phyloP scores from a whole-genome alignment of 2,888 invertebrate species.

The Sisyra terminalis region DNA sequence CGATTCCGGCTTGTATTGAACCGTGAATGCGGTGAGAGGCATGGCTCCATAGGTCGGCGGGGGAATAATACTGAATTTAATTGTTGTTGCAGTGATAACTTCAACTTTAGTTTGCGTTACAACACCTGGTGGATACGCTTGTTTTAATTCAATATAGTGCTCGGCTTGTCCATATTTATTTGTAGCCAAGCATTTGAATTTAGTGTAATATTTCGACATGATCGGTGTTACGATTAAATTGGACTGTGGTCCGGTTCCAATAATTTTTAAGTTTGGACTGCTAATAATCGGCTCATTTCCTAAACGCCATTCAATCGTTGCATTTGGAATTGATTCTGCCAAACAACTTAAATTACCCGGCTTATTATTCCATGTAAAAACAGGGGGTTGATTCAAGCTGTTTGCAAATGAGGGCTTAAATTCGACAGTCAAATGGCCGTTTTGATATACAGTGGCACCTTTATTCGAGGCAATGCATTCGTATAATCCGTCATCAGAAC shows the following conservation, averaged over 20 bases:
- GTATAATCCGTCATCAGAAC: conserved; percentile 75
- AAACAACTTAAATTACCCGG: conserved; percentile 74
- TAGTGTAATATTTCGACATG: conserved; percentile 47
- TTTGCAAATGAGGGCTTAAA: conserved; percentile 67
- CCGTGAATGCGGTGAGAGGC: conserved; percentile 54
- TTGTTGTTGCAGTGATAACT: conserved; percentile 66
- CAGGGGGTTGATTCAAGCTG: conserved; percentile 48
- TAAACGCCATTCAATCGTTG: conserved; percentile 74
- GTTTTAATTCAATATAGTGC: conserved; percentile 50
- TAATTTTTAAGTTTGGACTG: conserved; percentile 39
- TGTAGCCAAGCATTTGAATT: conserved; percentile 67
- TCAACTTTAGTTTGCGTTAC: conserved; percentile 49
- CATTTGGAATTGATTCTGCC: conserved; percentile 78
- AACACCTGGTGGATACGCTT: conserved; percentile 53
- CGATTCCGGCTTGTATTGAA: conserved; percentile 55
- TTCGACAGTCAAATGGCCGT: conserved; percentile 69
- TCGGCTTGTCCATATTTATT: conserved; percentile 56
- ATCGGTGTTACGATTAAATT: conserved; percentile 51
- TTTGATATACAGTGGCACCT: conserved; percentile 57
- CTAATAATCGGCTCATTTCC: conserved; percentile 21
- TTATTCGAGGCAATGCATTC: conserved; percentile 71
- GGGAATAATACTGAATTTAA: conserved; percentile 60
- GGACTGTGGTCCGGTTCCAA: conserved; percentile 54
- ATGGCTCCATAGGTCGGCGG: conserved; percentile 60
- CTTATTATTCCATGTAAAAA: conserved; percentile 69